Evolutionary conservation across 2,113 vertebrate species (phyloP), one percentile per base, ranked within the genome.

Genomic region (Mirza zaza): DNA sequence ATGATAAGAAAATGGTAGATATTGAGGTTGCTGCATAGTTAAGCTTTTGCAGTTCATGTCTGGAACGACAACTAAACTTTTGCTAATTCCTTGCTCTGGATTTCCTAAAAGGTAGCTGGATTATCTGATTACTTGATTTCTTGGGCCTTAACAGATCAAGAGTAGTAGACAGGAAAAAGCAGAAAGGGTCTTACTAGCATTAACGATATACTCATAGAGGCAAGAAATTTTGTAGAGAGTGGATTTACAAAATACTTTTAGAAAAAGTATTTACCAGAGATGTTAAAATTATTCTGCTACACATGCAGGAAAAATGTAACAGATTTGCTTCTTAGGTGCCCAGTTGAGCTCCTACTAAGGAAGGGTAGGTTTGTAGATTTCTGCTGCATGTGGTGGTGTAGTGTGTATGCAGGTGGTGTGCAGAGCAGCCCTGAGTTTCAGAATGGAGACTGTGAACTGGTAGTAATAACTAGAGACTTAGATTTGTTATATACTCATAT

Each of bases 101-200:
- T 95, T 91, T 87, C 70, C 59, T 81, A 36, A 50, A 80, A 90
- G 63, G 57, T 81, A 63, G 93, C 42, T 85, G 48, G 34, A 83
- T 85, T 88, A 63, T 91, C 52, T 77, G 82, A 48, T 68, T 55
- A 70, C 42, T 63, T 70, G 39, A 71, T 95, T 84, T 70, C 45
- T 94, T 91, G 42, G 39, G 42, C 32, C 8, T 71, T 67, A 42
- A 77, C 21, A 57, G 27, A 61, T 93, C 34, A 85, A 50, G 12
- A 89, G 20, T 11, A 42, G 20, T 68, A 82, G 42, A 55, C 9
- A 52, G 68, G 14, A 36, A 79, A 90, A 63, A 9, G 7, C 52
- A 68, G 17, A 50, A 59, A 17, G 39, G 1, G 11, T 86, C 34
- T 94, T 90, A 32, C 8, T 83, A 25, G 34, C 32, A 29, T 34